These are phyloP conservation scores for Microplitis demolitor DNA, from an alignment of 1,140 invertebrate species.

Conservation along the genomic window DNA sequence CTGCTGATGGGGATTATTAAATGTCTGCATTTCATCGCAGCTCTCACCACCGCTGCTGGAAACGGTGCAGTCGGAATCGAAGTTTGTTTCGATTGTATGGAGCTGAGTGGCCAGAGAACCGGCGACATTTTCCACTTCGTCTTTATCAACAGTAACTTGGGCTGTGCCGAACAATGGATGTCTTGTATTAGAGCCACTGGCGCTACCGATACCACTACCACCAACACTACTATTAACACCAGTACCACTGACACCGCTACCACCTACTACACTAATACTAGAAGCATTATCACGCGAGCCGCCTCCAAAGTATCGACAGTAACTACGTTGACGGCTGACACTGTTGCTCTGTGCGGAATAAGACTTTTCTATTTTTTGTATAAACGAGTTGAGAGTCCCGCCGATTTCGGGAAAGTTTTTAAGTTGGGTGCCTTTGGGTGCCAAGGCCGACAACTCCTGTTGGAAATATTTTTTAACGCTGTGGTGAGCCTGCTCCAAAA, in stretches of 20 bases:
- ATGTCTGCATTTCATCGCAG: constrained; percentile 84
- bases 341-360: constrained; percentile 52
- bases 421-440: constrained; percentile 37
- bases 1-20: constrained; percentile 77
- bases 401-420: constrained; percentile 48
- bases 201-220: constrained; percentile 40
- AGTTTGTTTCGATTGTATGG: constrained; percentile 70
- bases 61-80: constrained; percentile 92
- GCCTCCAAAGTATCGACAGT: constrained; percentile 67
- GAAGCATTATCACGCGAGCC: constrained; percentile 63
- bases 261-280: constrained; percentile 34
- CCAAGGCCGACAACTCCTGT: constrained; percentile 53
- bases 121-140: constrained; percentile 68
- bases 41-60: constrained; percentile 93
- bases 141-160: constrained; percentile 61
- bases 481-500: constrained; percentile 73
- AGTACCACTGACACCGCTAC: constrained; percentile 19
- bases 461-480: constrained; percentile 56
- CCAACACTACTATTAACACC: constrained; percentile 24
- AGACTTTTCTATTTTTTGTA: constrained; percentile 55
- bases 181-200: constrained; percentile 18
- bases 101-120: constrained; percentile 74
- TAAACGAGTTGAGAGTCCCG: constrained; percentile 46
- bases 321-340: constrained; percentile 47
- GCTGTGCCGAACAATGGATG: constrained; percentile 55